Base-by-base conservation (phyloP, 2,797 vertebrate species). In the Odontamblyopus lacepedii region DNA sequence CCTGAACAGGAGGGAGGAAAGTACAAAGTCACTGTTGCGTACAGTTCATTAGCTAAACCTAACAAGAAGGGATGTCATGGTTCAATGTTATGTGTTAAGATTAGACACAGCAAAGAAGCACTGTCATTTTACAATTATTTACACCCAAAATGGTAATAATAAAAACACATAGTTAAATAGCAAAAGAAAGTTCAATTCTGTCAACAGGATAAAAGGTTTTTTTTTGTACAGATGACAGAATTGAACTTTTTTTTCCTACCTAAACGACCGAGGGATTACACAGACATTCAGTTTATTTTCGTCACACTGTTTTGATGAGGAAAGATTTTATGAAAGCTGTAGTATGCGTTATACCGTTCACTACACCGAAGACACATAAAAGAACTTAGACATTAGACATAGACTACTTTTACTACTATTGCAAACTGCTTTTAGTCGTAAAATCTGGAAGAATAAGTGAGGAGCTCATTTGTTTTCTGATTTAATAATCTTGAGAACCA, bases 1-100 rank as follows among this genome's bases (percentile, higher is more conserved):
- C 2, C 5, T 70, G 2, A 72, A 26, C 35, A 69, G 5, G 63
- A 67, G n/a, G 16, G 67, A 19, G 19, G 26, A 65, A 48, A 48
- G 41, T 48, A 65, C 38, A 48, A 69, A 59, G 56, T 59, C 55
- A 69, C 32, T 44, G 15, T 41, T 41, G 56, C 35, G 26, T 69
- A 59, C 4, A 44, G 53, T 41, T 59, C 41, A 44, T 69, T 59
- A 60, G 55, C 5, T 35, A 51, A 48, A 53, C n/a, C 63, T 48
- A 48, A 63, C 15, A 48, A 27, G 12, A 29, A 60, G 26, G 30
- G 61, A 63, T 63, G 61, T 63, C 32, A 38, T 12, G 32, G 30
- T 63, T 63, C 30, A 62, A 29, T 6, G 13, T 62, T 62, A 4
- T 30, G 30, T 63, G 61, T 63, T 35, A 35, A 38, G 61, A 26